Evolutionary conservation across 2,797 vertebrate species (phyloP), one percentile per base, ranked within the genome.

Genomic region (Myiothlypis coronata): DNA sequence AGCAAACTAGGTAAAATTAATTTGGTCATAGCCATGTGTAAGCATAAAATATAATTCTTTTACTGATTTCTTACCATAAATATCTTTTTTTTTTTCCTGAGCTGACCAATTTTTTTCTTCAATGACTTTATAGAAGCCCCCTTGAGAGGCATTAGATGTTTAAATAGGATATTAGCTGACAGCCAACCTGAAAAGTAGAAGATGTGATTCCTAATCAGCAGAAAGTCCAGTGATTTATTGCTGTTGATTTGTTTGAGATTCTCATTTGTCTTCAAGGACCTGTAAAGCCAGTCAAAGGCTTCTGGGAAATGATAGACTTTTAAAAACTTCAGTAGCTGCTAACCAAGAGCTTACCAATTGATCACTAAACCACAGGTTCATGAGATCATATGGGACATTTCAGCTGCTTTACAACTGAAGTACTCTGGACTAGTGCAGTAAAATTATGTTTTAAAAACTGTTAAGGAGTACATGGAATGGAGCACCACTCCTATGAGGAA

Each of bases 201-300:
- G 89, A 84, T 56, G 43, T 91, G 60, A 89, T 96, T 97, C 77
- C 59, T 71, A 96, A 89, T 96, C 91, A 97, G 91, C 87, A 94
- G 71, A 96, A 97, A 94, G 68, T 26, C 63, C 52, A 89, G 93
- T 97, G 90, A 97, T 96, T 80, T 96, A 96, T 94, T 96, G 61
- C 60, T 96, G 96, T 96, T 97, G 94, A 96, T 96, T 96, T 93
- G 90, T 93, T 50, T 93, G 56, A 97, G 93, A 94, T 97, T 65
- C 77, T 85, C 72, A 94, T 97, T 96, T 96, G 93, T 97, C 94
- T 96, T 97, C 86, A 93, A 95, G 85, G 90, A 86, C 56, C 77
- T 96, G 60, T 64, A 95, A 97, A 97, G 81, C 57, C 39, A 71
- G 83, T 96, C 87, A 94, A 90, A 97, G 91, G 78, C 79, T 97